Base-by-base conservation (phyloP, 2,113 vertebrate genomes). In the Tonatia bakeri region DNA sequence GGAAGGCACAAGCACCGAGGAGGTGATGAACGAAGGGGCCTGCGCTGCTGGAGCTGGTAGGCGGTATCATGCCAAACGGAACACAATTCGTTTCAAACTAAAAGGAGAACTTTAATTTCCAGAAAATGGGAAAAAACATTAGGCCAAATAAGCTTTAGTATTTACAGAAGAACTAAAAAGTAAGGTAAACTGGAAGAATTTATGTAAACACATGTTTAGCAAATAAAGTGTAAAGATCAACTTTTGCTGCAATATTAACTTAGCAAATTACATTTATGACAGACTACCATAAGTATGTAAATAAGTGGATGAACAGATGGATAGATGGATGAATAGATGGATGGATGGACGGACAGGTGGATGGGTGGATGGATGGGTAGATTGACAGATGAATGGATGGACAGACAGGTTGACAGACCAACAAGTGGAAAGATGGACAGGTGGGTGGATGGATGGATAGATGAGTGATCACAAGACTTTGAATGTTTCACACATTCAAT, bases 161-260 rank as follows among this genome's bases (percentile, higher is more conserved):
- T 87, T 84, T 89, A 65, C 10, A 96, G 54, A 2, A 50, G 36
- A 86, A 90, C 28, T 12, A 47, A 79, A 43, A 73, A 11, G 15
- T 40, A 76, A 50, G n/a, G 13, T 16, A 52, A 91, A 86, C 20
- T 54, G 22, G 2, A 50, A 81, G 47, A 10, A 43, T 14, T 82
- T 17, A 87, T 54, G 83, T 45, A 75, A 61, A 86, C 5, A 90
- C 0, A 22, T 56, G 28, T 52, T 93, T 84, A 43, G 36, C 31
- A 91, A 92, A 86, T 81, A 33, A 91, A 83, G 24, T n/a, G 82
- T 19, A 95, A 69, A 91, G 22, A 47, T 52, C 77, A 70, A 50
- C 28, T 94, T 90, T 56, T 75, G 47, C 69, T 56, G 4, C 4
- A 26, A 28, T 73, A 61, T 73, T 83, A 47, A 56, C 24, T 87